Base-by-base conservation (phyloP, 1,140 invertebrate genomes). In the Theocolax elegans region DNA sequence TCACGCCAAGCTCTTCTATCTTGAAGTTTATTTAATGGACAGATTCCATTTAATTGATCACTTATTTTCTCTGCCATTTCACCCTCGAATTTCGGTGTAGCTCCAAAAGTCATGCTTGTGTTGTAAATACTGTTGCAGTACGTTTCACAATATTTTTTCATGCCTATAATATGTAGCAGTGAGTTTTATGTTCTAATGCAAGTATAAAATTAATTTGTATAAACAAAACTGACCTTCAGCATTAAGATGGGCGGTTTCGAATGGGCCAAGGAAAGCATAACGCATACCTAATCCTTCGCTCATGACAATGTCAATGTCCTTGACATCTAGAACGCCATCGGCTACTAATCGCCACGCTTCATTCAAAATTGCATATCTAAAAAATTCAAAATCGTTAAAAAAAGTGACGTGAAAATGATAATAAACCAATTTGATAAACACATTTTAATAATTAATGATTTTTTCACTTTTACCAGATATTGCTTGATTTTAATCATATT, bases 201-300 rank as follows among this genome's bases (percentile, higher is more conserved):
- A 6, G 4, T 35, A 35, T 6, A 35, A 6, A 35, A 35, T 6
- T 6, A 62, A 51, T 25, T 69, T n/a, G 48, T 48, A 21, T 44
- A 44, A 9, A 44, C 31, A 58, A 4, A 19, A 60, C 85, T 89
- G 89, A 89, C 96, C 96, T 86, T 96, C 92, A 27, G 96, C 96
- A 87, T 99, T 99, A 23, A 99, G 88, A 86, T 98, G 96, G 21
- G 94, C 94, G 0, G 96, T 97, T 88, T 99, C 96, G 58, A 98
- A 87, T 1, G 95, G 92, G 23, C 97, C 97, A 19, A 98, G 87
- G 81, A 98, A 98, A 4, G 96, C 96, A 81, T 98, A 99, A 66
- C 97, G 89, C 89, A 94, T 94, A 17, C 96, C 97, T 12, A 99
- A 87, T 19, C 97, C 97, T 84, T 97, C 93, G 15, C 92, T 94